Evolutionary conservation across 2,888 invertebrate species (phyloP), one percentile per base, ranked within the genome.

Genomic region (Zhuqinia jingwanae): DNA sequence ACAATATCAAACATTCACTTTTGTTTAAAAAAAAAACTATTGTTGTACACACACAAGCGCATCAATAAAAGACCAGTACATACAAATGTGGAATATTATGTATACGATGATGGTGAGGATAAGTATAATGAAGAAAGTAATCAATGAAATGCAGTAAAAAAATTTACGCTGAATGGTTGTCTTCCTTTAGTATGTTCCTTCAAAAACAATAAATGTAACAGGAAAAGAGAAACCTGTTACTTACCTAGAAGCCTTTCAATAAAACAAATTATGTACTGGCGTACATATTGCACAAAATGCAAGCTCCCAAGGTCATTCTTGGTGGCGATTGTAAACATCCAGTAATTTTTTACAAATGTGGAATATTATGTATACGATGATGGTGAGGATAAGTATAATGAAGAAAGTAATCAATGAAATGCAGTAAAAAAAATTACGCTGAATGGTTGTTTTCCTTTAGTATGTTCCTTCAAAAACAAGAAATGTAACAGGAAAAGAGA

Each of bases 71-170:
- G 79, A 77, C 25, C 63, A 60, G 22, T 47, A 60, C 56, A 63
- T 27, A 42, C 45, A 63, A 20, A 8, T n/a, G n/a, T n/a, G n/a
- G n/a, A n/a, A n/a, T n/a, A n/a, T n/a, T n/a, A n/a, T n/a, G n/a
- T n/a, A n/a, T n/a, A n/a, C n/a, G n/a, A n/a, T n/a, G n/a, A n/a
- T n/a, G n/a, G n/a, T n/a, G n/a, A 3, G 58, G 6, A 20, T 27
- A 36, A 63, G 36, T 17, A 63, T 11, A 80, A 80, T 68, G 81
- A 73, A 75, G 47, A 83, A 83, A 83, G 82, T 83, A 83, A 83
- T 83, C 82, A 83, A 83, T 83, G 82, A 83, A 83, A 83, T 83
- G 82, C 82, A 83, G 82, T 76, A 83, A 83, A 82, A 50, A 83
- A 63, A 47, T 73, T 83, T 75, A 83, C 53, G 75, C 63, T 73